Base-by-base conservation (phyloP, 2,888 invertebrate genomes). In the Netelia fuscicornis region DNA sequence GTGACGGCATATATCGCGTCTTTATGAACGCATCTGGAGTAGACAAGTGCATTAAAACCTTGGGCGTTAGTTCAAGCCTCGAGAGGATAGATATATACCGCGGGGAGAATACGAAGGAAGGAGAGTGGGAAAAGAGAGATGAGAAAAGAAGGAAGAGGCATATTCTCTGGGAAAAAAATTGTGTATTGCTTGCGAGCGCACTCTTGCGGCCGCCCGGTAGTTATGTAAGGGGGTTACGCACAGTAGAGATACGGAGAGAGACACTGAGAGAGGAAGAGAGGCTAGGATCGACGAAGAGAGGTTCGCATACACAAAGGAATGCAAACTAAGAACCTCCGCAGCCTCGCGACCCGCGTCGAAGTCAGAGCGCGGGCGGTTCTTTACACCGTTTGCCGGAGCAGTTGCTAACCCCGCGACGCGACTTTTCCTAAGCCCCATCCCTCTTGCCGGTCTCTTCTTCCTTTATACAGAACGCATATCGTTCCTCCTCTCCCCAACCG, bases 11-110 rank as follows among this genome's bases (percentile, higher is more conserved):
- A 89, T 90, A 91, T 92, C 72, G 80, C 58, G 91, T 92, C 92
- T 93, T 93, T 93, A 93, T 93, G 91, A 92, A 90, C 92, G 92
- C 92, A 93, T 92, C 92, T 92, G 89, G 90, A 93, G 93, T 92
- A 93, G 93, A 93, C 93, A 93, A 93, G 93, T 93, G 93, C 93
- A 93, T 93, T 93, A 93, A 93, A 93, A 93, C 91, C 92, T 91
- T 91, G 92, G 92, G 92, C 93, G 93, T 93, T 93, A 91, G 93
- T 92, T 93, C 92, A 92, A 91, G 92, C 92, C 90, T 92, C 87
- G 91, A 93, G 91, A 91, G 92, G 84, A 72, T 72, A 64, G 81
- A 82, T 75, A 72, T 11, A 74, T 58, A 78, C 72, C 68, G 76
- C 62, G 23, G 70, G 84, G 75, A 79, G 71, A 72, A 68, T 80